Base-by-base conservation (phyloP, 2,113 vertebrate species). In the Corythoichthys haematopterus region DNA sequence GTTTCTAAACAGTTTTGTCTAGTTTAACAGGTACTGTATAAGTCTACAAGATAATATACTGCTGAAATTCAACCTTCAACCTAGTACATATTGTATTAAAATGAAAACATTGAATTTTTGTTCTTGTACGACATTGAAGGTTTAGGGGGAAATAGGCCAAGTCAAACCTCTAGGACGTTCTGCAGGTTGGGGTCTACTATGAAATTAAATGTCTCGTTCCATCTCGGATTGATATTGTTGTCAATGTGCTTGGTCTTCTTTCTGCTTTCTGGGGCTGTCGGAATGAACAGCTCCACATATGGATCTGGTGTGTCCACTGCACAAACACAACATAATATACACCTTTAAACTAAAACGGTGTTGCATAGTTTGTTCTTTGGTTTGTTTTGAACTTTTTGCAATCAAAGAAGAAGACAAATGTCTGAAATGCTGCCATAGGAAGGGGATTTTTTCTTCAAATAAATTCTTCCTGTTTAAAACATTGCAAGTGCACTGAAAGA, bases 291-390 rank as follows among this genome's bases (percentile, higher is more conserved):
- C 74, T 97, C 95, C 88, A 99, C 94, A 0, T 98, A 99, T 0
- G 97, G 96, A 74, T 99, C 96, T 37, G 97, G 96, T 35, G 95
- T 99, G 81, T 99, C 96, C 80, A 99, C 97, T 99, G 72, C 0
- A 68, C 35, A 64, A 13, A 72, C 14, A 62, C 28, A 50, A 15
- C 48, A 59, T 62, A 28, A 68, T 6, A 66, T 6, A 57, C 13
- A 66, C 2, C 53, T 12, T 55, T 7, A 48, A 46, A 45, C 3
- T 28, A 2, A 40, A 20, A 16, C 2, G 9, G 8, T 53, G 8
- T 28, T 53, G 2, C n/a, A 35, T 57, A 36, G 37, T 56, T 56
- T 35, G 46, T 47, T 11, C 3, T 47, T 47, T 52, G 14, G 15
- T 58, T 28, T 20, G 3, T 8, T 46, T 11, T n/a, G 38, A 45